phyloP scores from a whole-genome alignment of 2,888 invertebrate species.

The Megastigmus dorsalis region DNA sequence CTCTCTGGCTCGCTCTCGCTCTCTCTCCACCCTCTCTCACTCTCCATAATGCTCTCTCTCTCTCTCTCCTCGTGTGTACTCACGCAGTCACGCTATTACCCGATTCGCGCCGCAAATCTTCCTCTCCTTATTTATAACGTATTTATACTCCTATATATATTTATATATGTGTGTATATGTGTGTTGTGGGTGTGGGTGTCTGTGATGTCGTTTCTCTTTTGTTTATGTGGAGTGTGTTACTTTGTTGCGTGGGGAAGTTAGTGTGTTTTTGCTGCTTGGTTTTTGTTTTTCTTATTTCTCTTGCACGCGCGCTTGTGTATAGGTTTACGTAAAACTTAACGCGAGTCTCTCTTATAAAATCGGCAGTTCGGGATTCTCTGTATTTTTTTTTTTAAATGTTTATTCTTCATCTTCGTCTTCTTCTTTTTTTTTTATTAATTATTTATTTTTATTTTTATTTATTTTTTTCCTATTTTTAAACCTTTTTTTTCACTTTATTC shows the following conservation, averaged over 20 bases:
- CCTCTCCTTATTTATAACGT: constrained; percentile 31
- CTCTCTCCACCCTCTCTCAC: constrained; percentile 9
- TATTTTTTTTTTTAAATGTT: not conserved
- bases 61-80: constrained; percentile 24
- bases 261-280: not conserved
- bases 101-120: constrained; percentile 13
- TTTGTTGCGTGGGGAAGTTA: constrained; percentile 34
- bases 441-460: constrained; percentile 5
- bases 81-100: not conserved
- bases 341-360: constrained; percentile 69
- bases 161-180: constrained; percentile 35
- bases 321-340: constrained; percentile 34
- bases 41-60: constrained; percentile 3
- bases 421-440: constrained; percentile 1
- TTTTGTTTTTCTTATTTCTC: no score
- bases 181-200: no score
- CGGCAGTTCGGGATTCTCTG: constrained; percentile 69
- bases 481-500: no score
- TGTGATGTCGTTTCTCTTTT: no score
- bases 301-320: constrained; percentile 53
- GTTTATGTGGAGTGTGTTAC: no score
- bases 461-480: constrained; percentile 8
- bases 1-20: not conserved
- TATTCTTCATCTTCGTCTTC: not conserved
- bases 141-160: constrained; percentile 47